Percentiles rank a stretch among this genome's conserved stretches.
phyloP scores from a whole-genome alignment of 2,113 vertebrate species.

The Cephalopholis sonnerati region DNA sequence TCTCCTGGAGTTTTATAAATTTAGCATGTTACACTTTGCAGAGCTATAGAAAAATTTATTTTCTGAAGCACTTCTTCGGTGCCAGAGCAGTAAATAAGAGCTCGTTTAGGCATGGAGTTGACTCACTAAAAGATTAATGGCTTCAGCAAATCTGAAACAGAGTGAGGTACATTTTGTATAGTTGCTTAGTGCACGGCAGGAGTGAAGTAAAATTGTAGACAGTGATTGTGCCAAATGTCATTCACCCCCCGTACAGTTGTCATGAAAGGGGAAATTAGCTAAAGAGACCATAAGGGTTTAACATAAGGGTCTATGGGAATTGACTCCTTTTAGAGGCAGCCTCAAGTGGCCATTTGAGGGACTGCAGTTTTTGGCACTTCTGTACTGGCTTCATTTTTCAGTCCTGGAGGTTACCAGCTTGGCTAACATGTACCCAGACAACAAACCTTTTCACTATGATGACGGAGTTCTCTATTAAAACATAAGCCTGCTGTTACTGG shows the following conservation, averaged over 20 bases:
- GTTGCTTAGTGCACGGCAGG: slow-evolving; percentile 2
- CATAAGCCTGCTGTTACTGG: no score
- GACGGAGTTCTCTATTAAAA: no score
- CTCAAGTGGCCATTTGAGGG: no score
- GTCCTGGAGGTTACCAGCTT: no score
- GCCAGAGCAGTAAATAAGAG: slow-evolving; percentile 32
- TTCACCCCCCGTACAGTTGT: no score
- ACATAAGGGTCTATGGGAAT: no score
- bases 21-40: slow-evolving; percentile 41
- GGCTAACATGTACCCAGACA: neutral
- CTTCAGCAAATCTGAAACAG: slow-evolving; percentile 43
- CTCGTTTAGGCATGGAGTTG: slow-evolving; percentile 42
- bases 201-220: neutral
- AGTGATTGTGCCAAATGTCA: no score
- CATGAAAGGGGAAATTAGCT: no score
- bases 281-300: no score
- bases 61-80: slow-evolving; percentile 23
- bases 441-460: neutral
- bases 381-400: no score
- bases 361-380: no score
- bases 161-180: slow-evolving; percentile 29
- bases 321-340: no score
- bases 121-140: slow-evolving; percentile 45
- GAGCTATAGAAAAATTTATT: slow-evolving; percentile 38
- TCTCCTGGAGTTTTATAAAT: slow-evolving; percentile 40